Evolutionary conservation across 2,113 vertebrate species (phyloP), one percentile per base, ranked within the genome.

Genomic region (Rhea americana): DNA sequence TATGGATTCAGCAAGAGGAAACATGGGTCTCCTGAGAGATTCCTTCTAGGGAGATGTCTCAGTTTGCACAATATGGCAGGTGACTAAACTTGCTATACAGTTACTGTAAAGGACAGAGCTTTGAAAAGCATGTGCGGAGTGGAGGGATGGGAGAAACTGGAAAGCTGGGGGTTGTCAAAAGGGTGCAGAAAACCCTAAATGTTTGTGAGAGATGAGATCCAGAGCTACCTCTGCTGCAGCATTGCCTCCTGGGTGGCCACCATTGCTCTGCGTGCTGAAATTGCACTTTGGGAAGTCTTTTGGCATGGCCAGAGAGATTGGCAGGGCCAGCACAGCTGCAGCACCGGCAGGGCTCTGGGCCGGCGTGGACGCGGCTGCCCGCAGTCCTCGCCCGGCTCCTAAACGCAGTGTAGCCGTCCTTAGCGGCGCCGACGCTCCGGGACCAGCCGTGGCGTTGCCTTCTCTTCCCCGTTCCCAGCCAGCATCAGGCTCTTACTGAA

Each of bases 191-290:
- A 51, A 6, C 14, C 24, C 66, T 4, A 18, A 7, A 2, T 1
- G 5, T 1, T 4, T 0, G 0, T 2, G 11, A 2, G 6, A 22
- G 5, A 13, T 22, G 65, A 24, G 20, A 22, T 24, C 32, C 26
- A 6, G 13, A 55, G 51, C 51, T 74, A 37, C 55, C 20, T 48
- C 28, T 18, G 37, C 43, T 37, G 26, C 11, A 35, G 20, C 2
- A 0, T 11, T 13, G 21, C 11, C 84, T 37, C 13, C 28, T 24
- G 1, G 1, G 66, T 3, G 6, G 32, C 45, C 0, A 3, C 41
- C 35, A n/a, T 1, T 1, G 43, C 12, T 9, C 1, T 1, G 0
- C 0, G 9, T 35, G 62, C 72, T 1, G 0, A 35, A 63, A 28
- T 25, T 5, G 3, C 26, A 1, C 26, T 24, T 20, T 0, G 18